phyloP scores from a whole-genome alignment of 2,797 vertebrate genomes.

The Lophius americanus region DNA sequence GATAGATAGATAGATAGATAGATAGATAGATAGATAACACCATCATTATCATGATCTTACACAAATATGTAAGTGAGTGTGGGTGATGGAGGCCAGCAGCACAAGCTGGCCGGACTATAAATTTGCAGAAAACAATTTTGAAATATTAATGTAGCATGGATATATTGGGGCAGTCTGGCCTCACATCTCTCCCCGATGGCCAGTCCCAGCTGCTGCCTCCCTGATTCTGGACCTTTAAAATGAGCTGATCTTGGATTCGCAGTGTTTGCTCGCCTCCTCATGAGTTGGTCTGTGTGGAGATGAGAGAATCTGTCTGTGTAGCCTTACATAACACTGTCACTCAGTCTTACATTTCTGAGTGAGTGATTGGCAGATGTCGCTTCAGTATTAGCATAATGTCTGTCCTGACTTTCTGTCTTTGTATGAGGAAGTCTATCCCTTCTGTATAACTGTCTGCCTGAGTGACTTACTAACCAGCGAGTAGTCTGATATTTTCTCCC shows the following conservation, averaged over 20 bases:
- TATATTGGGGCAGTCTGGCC: slow-evolving; percentile 63
- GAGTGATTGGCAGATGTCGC: slow-evolving; percentile 22
- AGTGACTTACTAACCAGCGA: slow-evolving; percentile 22
- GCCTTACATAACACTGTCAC: slow-evolving; percentile 24
- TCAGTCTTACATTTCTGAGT: slow-evolving; percentile 37
- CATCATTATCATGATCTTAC: slow-evolving; percentile 13
- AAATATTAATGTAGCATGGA: slow-evolving; percentile 74
- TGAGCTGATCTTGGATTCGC: slow-evolving; percentile 50
- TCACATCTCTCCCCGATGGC: slow-evolving; percentile 66
- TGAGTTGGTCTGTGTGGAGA: slow-evolving; percentile 26
- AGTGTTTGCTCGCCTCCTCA: slow-evolving; percentile 18
- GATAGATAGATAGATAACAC: slow-evolving; percentile 1
- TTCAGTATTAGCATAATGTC: slow-evolving; percentile 31
- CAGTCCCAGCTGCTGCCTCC: slow-evolving; percentile 63
- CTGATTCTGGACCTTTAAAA: slow-evolving; percentile 61
- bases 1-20: slow-evolving; percentile 1
- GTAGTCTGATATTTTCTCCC: slow-evolving; percentile 7
- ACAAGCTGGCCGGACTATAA: slow-evolving; percentile 51
- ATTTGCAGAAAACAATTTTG: slow-evolving; percentile 66
- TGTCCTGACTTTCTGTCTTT: slow-evolving; percentile 37
- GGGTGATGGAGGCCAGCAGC: slow-evolving; percentile 43
- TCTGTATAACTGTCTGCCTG: slow-evolving; percentile 30
- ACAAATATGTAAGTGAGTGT: slow-evolving; percentile 21
- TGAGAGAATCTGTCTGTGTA: slow-evolving; percentile 23
- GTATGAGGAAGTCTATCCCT: slow-evolving; percentile 27